Evolutionary conservation across 2,888 invertebrate species (phyloP).

Genomic region (Crocallis elinguaria): DNA sequence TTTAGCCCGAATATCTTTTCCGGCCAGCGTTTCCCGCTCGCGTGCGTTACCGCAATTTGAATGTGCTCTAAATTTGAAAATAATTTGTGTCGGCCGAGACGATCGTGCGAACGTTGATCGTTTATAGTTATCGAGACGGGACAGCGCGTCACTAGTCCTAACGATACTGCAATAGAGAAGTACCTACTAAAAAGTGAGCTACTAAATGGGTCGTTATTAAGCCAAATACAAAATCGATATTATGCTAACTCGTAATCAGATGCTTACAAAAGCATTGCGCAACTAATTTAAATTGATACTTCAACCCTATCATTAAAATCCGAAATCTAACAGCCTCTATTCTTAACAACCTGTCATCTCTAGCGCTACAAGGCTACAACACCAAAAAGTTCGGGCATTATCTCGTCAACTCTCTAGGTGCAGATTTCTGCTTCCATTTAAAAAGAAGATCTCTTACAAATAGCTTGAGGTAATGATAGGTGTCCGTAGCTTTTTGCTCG

Average conservation of each 20-base stretch:
- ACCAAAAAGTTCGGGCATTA: too few relatives aligned
- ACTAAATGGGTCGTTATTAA: too few relatives aligned
- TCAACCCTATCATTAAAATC: neutral
- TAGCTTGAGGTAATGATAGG: constrained; percentile 31
- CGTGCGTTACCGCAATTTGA: constrained; percentile 82
- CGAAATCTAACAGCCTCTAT: too few relatives aligned
- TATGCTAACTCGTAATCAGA: neutral
- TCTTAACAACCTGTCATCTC: constrained; percentile 9
- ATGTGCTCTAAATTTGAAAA: constrained; percentile 83
- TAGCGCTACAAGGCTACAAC: neutral
- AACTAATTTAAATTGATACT: neutral
- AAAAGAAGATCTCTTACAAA: constrained; percentile 25
- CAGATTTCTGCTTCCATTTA: constrained; percentile 12
- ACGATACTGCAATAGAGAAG: neutral
- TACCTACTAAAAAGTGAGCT: neutral
- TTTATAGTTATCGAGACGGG: constrained; percentile 48
- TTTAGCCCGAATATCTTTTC: constrained; percentile 66
- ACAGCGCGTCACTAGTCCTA: constrained; percentile 49
- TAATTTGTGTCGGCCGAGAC: constrained; percentile 68
- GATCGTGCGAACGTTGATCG: constrained; percentile 57
- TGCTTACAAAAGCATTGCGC: neutral
- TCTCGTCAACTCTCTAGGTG: constrained; percentile 5
- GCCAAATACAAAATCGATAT: too few relatives aligned
- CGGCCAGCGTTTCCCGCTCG: constrained; percentile 73
- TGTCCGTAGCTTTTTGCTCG: constrained; percentile 26